phyloP scores from a whole-genome alignment of 2,888 invertebrate species.

The Blastobasis lacticolella region DNA sequence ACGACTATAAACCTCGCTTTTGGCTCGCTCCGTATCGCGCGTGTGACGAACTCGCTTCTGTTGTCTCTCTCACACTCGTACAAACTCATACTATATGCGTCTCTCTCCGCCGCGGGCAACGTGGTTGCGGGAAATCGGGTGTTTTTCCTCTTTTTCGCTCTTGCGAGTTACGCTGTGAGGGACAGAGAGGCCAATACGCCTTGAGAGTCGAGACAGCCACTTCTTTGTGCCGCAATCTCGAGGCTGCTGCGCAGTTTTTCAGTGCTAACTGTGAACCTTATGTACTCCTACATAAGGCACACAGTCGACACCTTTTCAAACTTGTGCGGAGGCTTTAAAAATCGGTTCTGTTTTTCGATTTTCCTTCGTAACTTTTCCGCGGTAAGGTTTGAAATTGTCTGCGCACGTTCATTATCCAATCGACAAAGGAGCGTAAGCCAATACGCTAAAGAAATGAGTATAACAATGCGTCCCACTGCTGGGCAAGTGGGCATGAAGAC shows the following conservation, averaged over 20 bases:
- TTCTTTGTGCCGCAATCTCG: neutral
- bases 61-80: neutral
- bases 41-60: neutral
- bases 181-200: neutral
- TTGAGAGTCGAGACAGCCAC: neutral
- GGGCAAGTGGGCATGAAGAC: too few species aligned
- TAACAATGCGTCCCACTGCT: too few species aligned
- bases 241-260: conserved; percentile 1
- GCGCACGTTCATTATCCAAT: neutral
- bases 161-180: neutral
- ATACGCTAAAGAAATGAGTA: neutral
- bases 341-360: too few species aligned
- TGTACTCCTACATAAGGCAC: too few species aligned
- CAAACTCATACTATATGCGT: neutral
- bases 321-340: too few species aligned
- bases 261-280: too few species aligned
- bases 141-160: neutral
- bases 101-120: neutral
- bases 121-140: neutral
- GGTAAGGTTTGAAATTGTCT: neutral
- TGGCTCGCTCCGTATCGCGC: too few species aligned
- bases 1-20: too few species aligned
- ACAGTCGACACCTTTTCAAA: too few species aligned
- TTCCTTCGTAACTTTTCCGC: too few species aligned
- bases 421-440: conserved; percentile 1